Percentiles rank a stretch among this genome's conserved stretches.
These are phyloP conservation scores for Montipora capricornis DNA, from an alignment of 64 coral and sea anemone species.

Conservation along the genomic window DNA sequence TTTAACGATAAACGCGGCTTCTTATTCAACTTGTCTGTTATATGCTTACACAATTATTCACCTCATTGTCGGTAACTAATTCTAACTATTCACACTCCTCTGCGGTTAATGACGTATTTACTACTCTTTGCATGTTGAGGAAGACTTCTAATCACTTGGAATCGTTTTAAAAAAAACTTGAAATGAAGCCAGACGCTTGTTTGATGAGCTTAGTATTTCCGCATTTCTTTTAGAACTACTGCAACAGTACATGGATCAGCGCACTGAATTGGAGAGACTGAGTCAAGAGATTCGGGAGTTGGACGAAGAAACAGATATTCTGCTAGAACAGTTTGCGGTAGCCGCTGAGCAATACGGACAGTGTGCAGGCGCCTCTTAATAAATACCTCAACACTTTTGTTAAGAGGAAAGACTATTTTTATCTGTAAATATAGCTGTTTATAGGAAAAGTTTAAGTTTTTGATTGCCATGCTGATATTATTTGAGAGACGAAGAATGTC, in stretches of 20 bases:
- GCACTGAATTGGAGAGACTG: conserved; percentile 56
- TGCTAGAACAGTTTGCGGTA: conserved; percentile 35
- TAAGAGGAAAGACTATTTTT: background rate
- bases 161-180: no score
- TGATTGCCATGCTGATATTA: background rate
- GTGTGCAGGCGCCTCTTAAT: conserved; percentile 57
- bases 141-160: no score
- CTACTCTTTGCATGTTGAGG: no score
- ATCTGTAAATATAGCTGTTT: background rate
- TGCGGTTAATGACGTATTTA: no score
- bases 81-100: no score
- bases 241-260: conserved; percentile 34
- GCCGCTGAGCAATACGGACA: conserved; percentile 46
- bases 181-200: no score
- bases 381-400: background rate
- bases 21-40: no score
- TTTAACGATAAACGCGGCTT: no score
- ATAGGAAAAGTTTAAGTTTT: background rate
- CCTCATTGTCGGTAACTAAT: no score
- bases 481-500: background rate
- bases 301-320: conserved; percentile 32
- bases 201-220: no score
- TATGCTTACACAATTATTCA: no score
- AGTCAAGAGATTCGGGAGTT: conserved; percentile 1
- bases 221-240: conserved; percentile 51